These are phyloP conservation scores for Gephyroberyx darwinii DNA, from an alignment of 2,797 vertebrate species.

Conservation along the genomic window DNA sequence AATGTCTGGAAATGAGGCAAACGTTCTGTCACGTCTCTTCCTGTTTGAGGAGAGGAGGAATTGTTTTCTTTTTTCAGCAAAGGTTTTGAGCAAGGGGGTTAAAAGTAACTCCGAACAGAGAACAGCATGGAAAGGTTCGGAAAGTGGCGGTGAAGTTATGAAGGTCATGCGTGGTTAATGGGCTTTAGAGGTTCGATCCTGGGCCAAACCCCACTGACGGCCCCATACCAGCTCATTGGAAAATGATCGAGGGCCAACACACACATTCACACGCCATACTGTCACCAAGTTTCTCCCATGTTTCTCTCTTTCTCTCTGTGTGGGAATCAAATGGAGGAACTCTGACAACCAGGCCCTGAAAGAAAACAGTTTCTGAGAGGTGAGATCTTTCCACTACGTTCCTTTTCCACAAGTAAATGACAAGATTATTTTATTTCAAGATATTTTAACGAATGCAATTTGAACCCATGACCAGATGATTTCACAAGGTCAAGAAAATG, in stretches of 20 bases:
- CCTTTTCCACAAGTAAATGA: constrained; percentile 23
- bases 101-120: constrained; percentile 8
- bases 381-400: constrained; percentile 18
- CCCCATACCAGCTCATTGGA: not conserved
- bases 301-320: not conserved
- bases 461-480: not conserved
- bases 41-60: not conserved
- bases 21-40: not conserved
- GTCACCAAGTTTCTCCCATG: not conserved
- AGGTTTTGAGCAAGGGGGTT: constrained; percentile 5
- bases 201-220: constrained; percentile 26
- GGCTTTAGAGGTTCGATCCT: constrained; percentile 55
- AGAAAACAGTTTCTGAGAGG: constrained; percentile 26
- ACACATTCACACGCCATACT: not conserved
- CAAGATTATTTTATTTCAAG: no score
- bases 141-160: constrained; percentile 18
- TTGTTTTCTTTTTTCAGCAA: constrained; percentile 11
- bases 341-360: constrained; percentile 25
- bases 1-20: constrained; percentile 19
- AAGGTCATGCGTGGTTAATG: constrained; percentile 67
- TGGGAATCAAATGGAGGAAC: constrained; percentile 9
- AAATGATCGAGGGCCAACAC: constrained; percentile 21
- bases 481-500: not conserved
- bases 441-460: not conserved
- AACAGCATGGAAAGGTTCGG: constrained; percentile 4